Base-by-base conservation (phyloP, 2,113 vertebrate genomes). In the Semnopithecus entellus region DNA sequence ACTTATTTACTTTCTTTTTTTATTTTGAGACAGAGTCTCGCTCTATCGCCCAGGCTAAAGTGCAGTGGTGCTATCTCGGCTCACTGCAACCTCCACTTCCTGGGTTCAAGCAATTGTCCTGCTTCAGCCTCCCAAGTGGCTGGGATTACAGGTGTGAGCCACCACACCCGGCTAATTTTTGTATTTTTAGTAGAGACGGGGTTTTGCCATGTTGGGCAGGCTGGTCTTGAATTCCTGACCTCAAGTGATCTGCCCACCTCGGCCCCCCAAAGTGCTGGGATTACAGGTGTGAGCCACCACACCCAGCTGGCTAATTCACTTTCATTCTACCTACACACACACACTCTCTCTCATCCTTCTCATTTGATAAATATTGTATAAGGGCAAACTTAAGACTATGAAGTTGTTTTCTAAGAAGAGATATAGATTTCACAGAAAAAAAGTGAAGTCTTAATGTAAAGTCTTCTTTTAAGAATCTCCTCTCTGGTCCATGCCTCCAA, bases 331-430 rank as follows among this genome's bases (percentile, higher is more conserved):
- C 25, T 23, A 61, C 25, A 61, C 18, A 75, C 18, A 59, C 59
- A 61, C 59, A 27, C 4, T 81, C 30, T 5, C 6, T 2, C 25
- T 59, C 61, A 17, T 48, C 55, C n/a, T 57, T 75, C 45, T 86
- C 14, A 40, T 43, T 11, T 70, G 22, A 16, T n/a, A 66, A 50
- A 20, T 32, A 9, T 66, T 76, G 86, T 73, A 18, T 43, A 84
- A 94, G 45, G 38, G 82, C 66, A 92, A 84, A 81, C 17, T 59
- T 94, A 82, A 27, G 68, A 70, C 75, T 87, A 30, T 23, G 22
- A 91, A 75, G 64, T 22, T 90, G 61, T 91, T 64, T 92, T 11
- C 38, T n/a, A 25, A 94, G 84, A 94, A 66, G n/a, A 90, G 50
- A 79, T 8, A 64, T 0, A 75, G 68, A 73, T 61, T 70, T 38